Base-by-base conservation (phyloP, 2,888 invertebrate genomes). In the Anoncus sp. region DNA sequence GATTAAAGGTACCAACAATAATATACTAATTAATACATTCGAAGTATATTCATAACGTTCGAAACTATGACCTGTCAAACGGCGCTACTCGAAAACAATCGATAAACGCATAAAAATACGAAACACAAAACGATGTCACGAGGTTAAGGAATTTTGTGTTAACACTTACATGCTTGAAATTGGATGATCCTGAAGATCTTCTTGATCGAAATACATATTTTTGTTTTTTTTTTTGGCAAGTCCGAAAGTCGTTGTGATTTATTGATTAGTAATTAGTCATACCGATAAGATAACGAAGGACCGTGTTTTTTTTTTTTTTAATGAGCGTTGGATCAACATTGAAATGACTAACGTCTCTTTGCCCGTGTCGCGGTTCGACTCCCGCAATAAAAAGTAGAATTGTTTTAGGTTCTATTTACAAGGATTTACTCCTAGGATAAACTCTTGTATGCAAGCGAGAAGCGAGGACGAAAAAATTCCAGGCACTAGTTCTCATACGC, bases 131-230 rank as follows among this genome's bases (percentile, higher is more conserved):
- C 51, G 35, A 40, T 62, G 35, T 20, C 47, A 47, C 66, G 57
- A 66, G 75, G 71, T 76, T 65, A 67, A 47, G 16, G 24, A 31
- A 20, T 24, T 18, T 49, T n/a, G n/a, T n/a, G n/a, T n/a, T n/a
- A n/a, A n/a, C 80, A 84, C 87, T 80, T 79, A 87, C 87, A 88
- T 88, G 81, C 81, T 87, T 69, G 81, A 74, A 27, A 84, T 77
- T 9, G 83, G 82, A 81, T 85, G 84, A 67, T 86, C 85, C 51
- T 83, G 82, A 65, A 82, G 60, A 47, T 84, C 77, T 80, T 86
- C 86, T 79, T 83, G 84, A 74, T 87, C 86, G 75, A 74, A 86
- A 77, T 82, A 82, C 84, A 87, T 85, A 80, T 77, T 81, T 82
- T 71, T 57, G 53, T 66, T 24, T 57, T 57, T 38, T 24, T 63